Evolutionary conservation across 2,113 vertebrate genomes (phyloP).

Genomic region (Etia nguti): DNA sequence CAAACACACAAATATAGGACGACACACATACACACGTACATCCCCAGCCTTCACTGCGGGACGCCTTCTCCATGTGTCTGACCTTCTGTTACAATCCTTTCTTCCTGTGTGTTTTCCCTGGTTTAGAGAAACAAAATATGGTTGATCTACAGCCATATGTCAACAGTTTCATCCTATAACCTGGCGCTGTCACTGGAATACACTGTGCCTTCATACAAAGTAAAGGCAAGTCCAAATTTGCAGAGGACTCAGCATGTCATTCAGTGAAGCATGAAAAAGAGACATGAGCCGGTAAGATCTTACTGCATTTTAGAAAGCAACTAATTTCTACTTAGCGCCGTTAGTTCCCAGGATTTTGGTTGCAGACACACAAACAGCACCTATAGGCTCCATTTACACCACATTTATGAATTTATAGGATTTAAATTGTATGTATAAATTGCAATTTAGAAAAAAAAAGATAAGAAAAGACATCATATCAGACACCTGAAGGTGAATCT

Average conservation of each 20-base stretch:
- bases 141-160: slow-evolving; percentile 12
- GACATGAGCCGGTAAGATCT: not conserved
- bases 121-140: not conserved
- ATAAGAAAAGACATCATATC: not conserved
- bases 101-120: not conserved
- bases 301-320: not conserved
- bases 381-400: not conserved
- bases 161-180: not conserved
- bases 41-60: not conserved
- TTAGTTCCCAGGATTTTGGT: not conserved
- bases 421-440: not conserved
- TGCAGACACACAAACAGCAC: not conserved
- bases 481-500: not conserved
- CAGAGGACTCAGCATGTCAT: not conserved
- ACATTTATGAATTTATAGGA: not conserved
- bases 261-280: not conserved
- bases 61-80: slow-evolving; percentile 8
- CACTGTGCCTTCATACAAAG: not conserved
- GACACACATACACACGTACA: not conserved
- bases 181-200: not conserved
- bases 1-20: not conserved
- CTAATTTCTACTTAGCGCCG: not conserved
- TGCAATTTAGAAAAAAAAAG: not conserved
- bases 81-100: slow-evolving; percentile 25
- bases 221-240: not conserved